phyloP scores from a whole-genome alignment of 2,797 vertebrate species.

The Pachyuromys duprasi region DNA sequence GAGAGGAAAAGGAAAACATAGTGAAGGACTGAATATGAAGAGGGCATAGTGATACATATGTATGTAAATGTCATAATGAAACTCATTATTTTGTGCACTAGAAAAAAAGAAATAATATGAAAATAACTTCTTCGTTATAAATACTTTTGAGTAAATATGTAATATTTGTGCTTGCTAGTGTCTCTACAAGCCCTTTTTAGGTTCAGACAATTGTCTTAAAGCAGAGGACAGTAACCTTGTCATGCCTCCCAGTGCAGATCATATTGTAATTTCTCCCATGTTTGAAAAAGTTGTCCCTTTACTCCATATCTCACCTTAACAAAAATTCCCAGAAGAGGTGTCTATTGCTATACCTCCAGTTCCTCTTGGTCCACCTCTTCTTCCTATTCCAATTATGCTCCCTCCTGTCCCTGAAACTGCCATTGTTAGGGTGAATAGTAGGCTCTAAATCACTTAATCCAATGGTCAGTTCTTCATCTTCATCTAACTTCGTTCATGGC shows the following conservation, averaged over 20 bases:
- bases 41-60: not conserved
- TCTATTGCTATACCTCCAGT: not conserved
- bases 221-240: not conserved
- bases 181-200: not conserved
- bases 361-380: not conserved
- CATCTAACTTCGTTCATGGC: not conserved
- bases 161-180: not conserved
- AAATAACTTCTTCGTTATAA: not conserved
- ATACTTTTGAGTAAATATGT: not conserved
- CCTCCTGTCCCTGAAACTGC: not conserved
- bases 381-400: not conserved
- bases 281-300: conserved; percentile 6
- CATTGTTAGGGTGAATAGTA: not conserved
- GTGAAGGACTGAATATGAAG: not conserved
- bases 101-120: not conserved
- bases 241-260: not conserved
- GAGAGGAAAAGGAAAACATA: not conserved
- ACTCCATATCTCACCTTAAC: not conserved
- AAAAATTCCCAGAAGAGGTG: not conserved
- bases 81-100: not conserved
- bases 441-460: not conserved
- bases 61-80: not conserved
- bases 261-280: not conserved
- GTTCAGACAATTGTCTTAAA: not conserved
- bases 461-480: conserved; percentile 42